These are phyloP conservation scores for Chiloscyllium plagiosum DNA, from an alignment of 2,113 vertebrate genomes.

Conservation along the genomic window DNA sequence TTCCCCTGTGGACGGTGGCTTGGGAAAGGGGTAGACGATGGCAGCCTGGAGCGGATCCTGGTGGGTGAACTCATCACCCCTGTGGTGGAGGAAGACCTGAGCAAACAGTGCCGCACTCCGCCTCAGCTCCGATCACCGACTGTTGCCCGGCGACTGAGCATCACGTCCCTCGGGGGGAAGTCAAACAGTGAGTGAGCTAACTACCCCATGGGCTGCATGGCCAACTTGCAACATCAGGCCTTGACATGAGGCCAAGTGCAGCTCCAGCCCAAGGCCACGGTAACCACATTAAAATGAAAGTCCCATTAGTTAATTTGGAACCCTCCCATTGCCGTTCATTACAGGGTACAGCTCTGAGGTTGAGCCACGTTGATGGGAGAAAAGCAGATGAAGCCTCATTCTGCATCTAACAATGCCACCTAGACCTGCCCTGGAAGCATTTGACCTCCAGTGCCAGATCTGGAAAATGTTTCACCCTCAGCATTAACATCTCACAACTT, in stretches of 20 bases:
- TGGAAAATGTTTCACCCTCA: not conserved
- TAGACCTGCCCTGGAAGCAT: not conserved
- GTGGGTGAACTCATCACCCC: constrained; percentile 75
- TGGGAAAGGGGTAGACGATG: constrained; percentile 81
- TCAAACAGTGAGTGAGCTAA: constrained; percentile 60
- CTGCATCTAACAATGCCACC: not conserved
- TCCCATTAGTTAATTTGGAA: not conserved
- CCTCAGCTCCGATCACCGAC: constrained; percentile 80
- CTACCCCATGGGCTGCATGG: not conserved
- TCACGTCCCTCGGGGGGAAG: constrained; percentile 70
- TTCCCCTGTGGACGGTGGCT: constrained; percentile 87
- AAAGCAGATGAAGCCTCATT: not conserved
- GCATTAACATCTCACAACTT: not conserved
- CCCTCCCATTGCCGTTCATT: not conserved
- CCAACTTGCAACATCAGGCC: not conserved
- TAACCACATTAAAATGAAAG: not conserved
- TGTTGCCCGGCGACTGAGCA: constrained; percentile 63
- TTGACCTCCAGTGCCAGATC: not conserved
- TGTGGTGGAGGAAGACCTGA: constrained; percentile 64
- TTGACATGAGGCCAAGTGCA: not conserved
- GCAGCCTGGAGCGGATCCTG: constrained; percentile 82
- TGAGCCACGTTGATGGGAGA: not conserved
- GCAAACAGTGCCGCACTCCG: constrained; percentile 71
- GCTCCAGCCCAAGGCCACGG: not conserved
- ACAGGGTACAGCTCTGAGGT: not conserved